Conservation (phyloP, 1,140 invertebrate species). For the Thaumetopoea pityocampa region DNA sequence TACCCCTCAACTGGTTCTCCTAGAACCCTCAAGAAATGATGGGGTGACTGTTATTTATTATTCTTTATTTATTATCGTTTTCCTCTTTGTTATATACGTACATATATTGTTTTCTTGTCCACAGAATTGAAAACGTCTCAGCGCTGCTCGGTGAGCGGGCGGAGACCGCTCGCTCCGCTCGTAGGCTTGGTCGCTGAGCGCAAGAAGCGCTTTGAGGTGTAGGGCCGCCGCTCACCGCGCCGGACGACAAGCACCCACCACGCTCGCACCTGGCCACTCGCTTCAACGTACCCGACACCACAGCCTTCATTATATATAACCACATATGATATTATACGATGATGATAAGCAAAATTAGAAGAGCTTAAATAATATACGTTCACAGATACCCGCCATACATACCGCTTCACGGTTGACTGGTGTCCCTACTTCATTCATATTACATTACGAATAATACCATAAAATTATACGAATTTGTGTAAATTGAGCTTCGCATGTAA, state of each 20-base stretch:
- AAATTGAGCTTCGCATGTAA: too few relatives aligned
- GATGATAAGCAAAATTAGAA: not conserved
- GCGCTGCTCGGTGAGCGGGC: constrained; percentile 69
- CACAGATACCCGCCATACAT: too few relatives aligned
- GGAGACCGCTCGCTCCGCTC: constrained; percentile 72
- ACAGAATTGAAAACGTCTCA: constrained; percentile 54
- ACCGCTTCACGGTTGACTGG: too few relatives aligned
- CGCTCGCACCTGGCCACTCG: constrained; percentile 60
- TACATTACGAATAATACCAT: too few relatives aligned
- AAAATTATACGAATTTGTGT: too few relatives aligned
- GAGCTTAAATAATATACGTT: constrained; percentile 1
- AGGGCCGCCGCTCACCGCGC: constrained; percentile 5
- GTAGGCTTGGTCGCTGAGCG: constrained; percentile 82
- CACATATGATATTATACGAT: not conserved
- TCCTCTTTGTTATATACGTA: too few relatives aligned
- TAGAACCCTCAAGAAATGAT: too few relatives aligned
- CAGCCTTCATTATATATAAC: not conserved
- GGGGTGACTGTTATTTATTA: too few relatives aligned
- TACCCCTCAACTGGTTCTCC: too few relatives aligned
- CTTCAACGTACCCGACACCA: not conserved
- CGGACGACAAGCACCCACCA: constrained; percentile 35
- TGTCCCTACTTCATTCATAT: too few relatives aligned
- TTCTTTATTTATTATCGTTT: too few relatives aligned
- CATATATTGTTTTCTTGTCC: constrained; percentile 10
- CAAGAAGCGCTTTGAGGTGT: constrained; percentile 81